These are phyloP conservation scores for Ariopsis seemanni DNA, from an alignment of 2,113 vertebrate species.

Conservation along the genomic window DNA sequence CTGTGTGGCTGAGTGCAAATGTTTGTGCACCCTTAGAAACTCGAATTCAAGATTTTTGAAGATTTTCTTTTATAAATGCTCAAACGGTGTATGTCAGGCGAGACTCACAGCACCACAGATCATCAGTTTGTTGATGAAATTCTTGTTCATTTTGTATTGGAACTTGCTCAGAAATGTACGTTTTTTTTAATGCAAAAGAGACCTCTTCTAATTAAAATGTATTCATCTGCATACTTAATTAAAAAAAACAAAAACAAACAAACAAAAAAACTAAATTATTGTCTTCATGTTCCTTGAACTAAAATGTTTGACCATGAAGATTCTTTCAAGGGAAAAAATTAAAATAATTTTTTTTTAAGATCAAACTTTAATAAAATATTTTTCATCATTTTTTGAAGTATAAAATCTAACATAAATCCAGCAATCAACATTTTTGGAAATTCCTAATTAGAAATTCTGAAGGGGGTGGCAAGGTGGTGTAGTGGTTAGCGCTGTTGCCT, in stretches of 20 bases:
- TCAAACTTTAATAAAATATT: background rate
- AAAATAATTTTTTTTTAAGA: background rate
- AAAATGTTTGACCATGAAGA: background rate
- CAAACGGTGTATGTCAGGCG: too few relatives aligned
- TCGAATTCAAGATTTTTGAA: background rate
- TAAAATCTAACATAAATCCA: background rate
- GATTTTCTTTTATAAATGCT: background rate
- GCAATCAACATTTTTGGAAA: background rate
- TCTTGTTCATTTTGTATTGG: background rate
- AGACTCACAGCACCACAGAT: too few relatives aligned
- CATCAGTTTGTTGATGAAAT: background rate
- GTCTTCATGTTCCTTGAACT: background rate
- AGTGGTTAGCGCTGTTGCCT: too few relatives aligned
- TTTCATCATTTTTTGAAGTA: background rate
- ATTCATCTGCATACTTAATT: background rate
- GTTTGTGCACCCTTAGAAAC: background rate
- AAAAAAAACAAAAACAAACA: too few relatives aligned
- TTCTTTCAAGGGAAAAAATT: background rate
- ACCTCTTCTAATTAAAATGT: background rate
- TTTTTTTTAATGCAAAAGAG: background rate
- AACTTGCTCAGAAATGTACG: background rate
- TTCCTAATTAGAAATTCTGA: background rate
- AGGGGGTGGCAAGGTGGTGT: too few relatives aligned
- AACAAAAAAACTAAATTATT: background rate
- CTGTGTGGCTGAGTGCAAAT: background rate